Percentiles rank a stretch among this genome's conserved stretches.
phyloP scores from a whole-genome alignment of 2,888 invertebrate species.

The Metellina segmentata region DNA sequence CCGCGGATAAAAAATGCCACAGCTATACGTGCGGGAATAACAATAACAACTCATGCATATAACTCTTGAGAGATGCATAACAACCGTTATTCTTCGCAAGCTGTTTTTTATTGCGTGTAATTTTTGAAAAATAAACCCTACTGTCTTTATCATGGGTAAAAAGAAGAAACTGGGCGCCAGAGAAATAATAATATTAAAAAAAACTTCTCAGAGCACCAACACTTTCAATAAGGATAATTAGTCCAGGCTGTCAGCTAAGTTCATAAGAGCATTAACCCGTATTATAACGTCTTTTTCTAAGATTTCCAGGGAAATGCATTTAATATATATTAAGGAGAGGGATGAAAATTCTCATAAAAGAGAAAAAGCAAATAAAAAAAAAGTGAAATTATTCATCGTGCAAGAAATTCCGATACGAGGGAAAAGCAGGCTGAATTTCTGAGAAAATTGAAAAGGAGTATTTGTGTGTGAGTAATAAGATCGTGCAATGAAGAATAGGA shows the following conservation, averaged over 20 bases:
- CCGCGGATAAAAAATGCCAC: background rate
- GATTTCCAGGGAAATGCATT: background rate
- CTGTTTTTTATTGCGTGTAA: background rate
- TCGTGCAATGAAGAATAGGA: constrained; percentile 19
- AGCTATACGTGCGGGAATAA: background rate
- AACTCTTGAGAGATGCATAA: background rate
- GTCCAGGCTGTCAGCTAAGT: background rate
- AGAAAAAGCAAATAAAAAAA: background rate
- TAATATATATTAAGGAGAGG: background rate
- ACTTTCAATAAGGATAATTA: background rate
- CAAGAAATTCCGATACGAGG: background rate
- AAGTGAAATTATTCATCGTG: background rate
- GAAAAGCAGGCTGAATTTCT: background rate
- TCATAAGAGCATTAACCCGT: background rate
- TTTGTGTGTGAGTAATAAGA: constrained; percentile 2
- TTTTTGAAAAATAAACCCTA: background rate
- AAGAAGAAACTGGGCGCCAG: background rate
- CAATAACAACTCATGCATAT: background rate
- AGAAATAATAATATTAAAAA: background rate
- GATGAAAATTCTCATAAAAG: background rate
- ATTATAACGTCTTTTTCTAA: background rate
- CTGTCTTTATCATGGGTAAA: background rate
- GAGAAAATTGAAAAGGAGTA: constrained; percentile 3
- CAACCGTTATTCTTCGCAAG: background rate
- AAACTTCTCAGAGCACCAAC: background rate